phyloP scores from a whole-genome alignment of 2,113 vertebrate genomes.

The Silurus asotus region DNA sequence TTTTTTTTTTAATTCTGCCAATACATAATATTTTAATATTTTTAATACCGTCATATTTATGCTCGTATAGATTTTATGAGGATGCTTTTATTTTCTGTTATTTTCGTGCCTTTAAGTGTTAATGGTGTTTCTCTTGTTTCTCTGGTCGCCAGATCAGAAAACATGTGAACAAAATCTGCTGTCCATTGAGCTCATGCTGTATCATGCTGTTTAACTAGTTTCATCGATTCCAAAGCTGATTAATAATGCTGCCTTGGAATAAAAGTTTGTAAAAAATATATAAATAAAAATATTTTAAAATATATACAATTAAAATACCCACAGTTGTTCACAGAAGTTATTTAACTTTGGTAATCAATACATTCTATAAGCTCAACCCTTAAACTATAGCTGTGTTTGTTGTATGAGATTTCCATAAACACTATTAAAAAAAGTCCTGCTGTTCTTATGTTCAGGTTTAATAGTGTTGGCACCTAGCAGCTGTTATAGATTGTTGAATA shows the following conservation, averaged over 20 bases:
- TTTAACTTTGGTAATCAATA: too few species aligned
- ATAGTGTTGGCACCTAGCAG: not conserved
- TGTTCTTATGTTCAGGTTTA: not conserved
- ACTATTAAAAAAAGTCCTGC: not conserved
- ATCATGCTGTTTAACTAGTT: not conserved
- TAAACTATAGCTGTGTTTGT: too few species aligned
- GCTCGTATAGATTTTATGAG: too few species aligned
- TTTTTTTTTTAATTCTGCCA: too few species aligned
- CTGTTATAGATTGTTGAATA: not conserved
- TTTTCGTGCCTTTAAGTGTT: not conserved
- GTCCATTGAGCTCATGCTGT: not conserved
- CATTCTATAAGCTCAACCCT: too few species aligned
- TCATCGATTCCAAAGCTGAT: not conserved
- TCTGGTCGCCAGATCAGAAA: constrained; percentile 2
- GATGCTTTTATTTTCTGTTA: too few species aligned
- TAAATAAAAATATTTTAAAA: not conserved
- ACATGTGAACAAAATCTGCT: not conserved
- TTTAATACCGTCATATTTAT: too few species aligned
- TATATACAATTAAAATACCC: too few species aligned
- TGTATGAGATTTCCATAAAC: too few species aligned
- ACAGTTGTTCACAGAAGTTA: too few species aligned
- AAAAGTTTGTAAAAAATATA: not conserved
- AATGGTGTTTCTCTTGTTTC: not conserved
- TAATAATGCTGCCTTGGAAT: not conserved
- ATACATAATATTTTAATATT: too few species aligned